A percentile compares a stretch with the other conserved stretches of the same genome.
Evolutionary conservation across 2,888 invertebrate species (phyloP).

Genomic region (Ganaspis brasiliensis): DNA sequence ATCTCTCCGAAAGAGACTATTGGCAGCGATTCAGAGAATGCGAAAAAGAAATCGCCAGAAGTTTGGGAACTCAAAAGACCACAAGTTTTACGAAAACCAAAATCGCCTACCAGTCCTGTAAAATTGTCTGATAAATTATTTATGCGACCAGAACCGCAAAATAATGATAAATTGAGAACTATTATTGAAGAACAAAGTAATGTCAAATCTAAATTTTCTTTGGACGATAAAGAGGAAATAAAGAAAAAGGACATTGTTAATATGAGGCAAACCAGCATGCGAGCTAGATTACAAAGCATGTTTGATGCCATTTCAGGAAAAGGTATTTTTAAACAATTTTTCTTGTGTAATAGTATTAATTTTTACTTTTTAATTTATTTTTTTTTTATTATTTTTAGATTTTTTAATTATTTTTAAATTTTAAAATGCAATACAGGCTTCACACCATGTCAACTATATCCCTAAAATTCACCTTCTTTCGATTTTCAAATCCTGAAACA

Average conservation of each 20-base stretch:
- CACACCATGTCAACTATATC: too few relatives aligned
- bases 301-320: slow-evolving; percentile 79
- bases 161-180: slow-evolving; percentile 73
- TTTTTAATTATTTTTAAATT: too few relatives aligned
- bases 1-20: slow-evolving; percentile 12
- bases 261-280: slow-evolving; percentile 78
- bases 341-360: too few relatives aligned
- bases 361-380: not conserved
- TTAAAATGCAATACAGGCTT: too few relatives aligned
- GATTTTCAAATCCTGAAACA: too few relatives aligned
- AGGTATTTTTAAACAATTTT: slow-evolving; percentile 61
- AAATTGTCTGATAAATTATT: slow-evolving; percentile 75
- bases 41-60: slow-evolving; percentile 26
- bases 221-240: slow-evolving; percentile 75
- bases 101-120: slow-evolving; percentile 39
- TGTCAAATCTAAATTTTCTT: slow-evolving; percentile 71
- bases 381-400: too few relatives aligned
- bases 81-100: not conserved
- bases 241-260: slow-evolving; percentile 76
- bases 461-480: too few relatives aligned
- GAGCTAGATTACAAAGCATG: slow-evolving; percentile 76
- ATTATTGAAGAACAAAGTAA: slow-evolving; percentile 74
- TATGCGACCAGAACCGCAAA: slow-evolving; percentile 76
- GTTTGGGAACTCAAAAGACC: slow-evolving; percentile 52
- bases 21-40: not conserved